A percentile compares a stretch with the other conserved stretches of the same genome.
Evolutionary conservation across 1,140 invertebrate species (phyloP).

Genomic region (Eumeta japonica): DNA sequence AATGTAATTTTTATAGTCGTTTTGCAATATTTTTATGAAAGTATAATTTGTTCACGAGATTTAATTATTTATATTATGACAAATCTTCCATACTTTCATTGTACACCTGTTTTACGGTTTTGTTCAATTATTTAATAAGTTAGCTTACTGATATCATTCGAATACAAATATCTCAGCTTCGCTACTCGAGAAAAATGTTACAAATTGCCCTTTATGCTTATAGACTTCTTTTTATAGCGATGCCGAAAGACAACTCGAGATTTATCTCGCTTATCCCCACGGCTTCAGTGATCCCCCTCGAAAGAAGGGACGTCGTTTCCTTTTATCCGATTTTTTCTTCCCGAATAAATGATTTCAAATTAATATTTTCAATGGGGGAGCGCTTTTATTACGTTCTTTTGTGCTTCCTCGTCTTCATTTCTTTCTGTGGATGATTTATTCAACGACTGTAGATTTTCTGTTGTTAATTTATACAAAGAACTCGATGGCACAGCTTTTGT

Average conservation of each 20-base stretch:
- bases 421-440: conserved; percentile 13
- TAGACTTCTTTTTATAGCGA: conserved; percentile 15
- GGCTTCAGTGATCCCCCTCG: conserved; percentile 23
- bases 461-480: background rate
- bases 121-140: too few species aligned
- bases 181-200: conserved; percentile 16
- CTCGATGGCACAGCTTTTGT: conserved; percentile 11
- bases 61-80: too few species aligned
- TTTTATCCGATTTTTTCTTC: conserved; percentile 27
- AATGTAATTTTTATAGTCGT: too few species aligned
- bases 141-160: too few species aligned
- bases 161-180: too few species aligned
- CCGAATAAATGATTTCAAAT: conserved; percentile 40
- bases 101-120: too few species aligned
- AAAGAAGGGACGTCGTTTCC: conserved; percentile 18
- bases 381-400: conserved; percentile 27
- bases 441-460: conserved; percentile 2
- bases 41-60: too few species aligned
- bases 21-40: too few species aligned
- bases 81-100: too few species aligned
- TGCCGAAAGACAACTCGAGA: conserved; percentile 21
- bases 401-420: conserved; percentile 17
- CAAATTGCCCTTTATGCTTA: conserved; percentile 18
- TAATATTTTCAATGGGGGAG: conserved; percentile 34
- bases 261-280: conserved; percentile 23